These are phyloP conservation scores for Endotricha flammealis DNA, from an alignment of 2,888 invertebrate genomes.

Conservation along the genomic window DNA sequence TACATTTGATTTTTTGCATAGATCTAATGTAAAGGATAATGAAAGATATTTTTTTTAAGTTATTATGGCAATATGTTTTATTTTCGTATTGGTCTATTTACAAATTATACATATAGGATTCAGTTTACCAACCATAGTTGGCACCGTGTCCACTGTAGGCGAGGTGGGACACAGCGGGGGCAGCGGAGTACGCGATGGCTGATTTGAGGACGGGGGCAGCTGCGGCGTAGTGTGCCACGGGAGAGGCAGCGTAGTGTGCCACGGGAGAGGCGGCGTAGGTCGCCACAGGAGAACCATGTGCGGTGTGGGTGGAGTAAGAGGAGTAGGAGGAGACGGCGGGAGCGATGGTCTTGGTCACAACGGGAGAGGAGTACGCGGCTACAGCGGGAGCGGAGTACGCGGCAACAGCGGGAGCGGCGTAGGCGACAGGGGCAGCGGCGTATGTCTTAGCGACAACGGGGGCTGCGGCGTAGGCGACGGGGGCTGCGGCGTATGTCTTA, in stretches of 20 bases:
- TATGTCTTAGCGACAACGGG: slow-evolving; percentile 37
- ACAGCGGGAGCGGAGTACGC: slow-evolving; percentile 31
- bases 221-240: slow-evolving; percentile 22
- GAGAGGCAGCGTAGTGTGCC: slow-evolving; percentile 16
- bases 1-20: too few species aligned
- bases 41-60: neutral
- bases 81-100: slow-evolving; percentile 41
- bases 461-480: slow-evolving; percentile 36
- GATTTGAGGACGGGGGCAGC: slow-evolving; percentile 19
- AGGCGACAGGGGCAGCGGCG: slow-evolving; percentile 41
- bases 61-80: slow-evolving; percentile 39
- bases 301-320: slow-evolving; percentile 27
- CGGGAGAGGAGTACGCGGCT: slow-evolving; percentile 28
- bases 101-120: slow-evolving; percentile 34
- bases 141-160: slow-evolving; percentile 81
- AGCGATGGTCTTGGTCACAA: slow-evolving; percentile 45
- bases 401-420: slow-evolving; percentile 39
- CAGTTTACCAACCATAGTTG: slow-evolving; percentile 81
- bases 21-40: too few species aligned
- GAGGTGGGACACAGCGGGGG: slow-evolving; percentile 80
- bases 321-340: slow-evolving; percentile 30
- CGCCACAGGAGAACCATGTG: slow-evolving; percentile 28
- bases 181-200: slow-evolving; percentile 32
- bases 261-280: slow-evolving; percentile 20
- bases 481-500: slow-evolving; percentile 22